Evolutionary conservation across 1,140 invertebrate species (phyloP), one percentile per base, ranked within the genome.

Genomic region (Drosophila truncata): DNA sequence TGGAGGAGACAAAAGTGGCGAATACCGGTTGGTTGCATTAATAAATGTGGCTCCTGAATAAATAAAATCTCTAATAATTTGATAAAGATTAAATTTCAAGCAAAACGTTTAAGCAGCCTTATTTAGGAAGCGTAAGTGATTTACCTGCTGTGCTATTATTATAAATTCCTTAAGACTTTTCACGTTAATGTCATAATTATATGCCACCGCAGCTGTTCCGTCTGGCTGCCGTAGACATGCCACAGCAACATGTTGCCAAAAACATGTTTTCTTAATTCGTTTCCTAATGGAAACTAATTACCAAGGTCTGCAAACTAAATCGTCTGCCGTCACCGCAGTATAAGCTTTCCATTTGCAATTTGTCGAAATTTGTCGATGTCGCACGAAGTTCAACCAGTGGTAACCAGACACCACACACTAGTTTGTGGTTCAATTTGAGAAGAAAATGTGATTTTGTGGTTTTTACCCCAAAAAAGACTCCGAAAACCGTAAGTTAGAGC

Each of bases 271-370:
- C 1, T 25, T 55, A 37, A 41, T 47, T 70, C 37, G 33, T 59
- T 58, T 49, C 33, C 14, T 41, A 59, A 72, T 72, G 29, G 29
- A 29, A 60, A 72, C 44, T 50, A 72, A 73, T 73, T 72, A 60
- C 29, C 35, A 7, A 35, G 44, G 37, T 35, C 42, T 39, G 31
- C 14, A 33, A 71, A 47, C 33, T 37, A 59, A 59, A 59, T 70
- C 35, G 33, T 10, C 42, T 49, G 70, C 33, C 42, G 9, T 49
- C 42, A 29, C 70, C 70, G 23, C 66, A 72, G 6, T 59, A 13
- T 20, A 49, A 49, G 33, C 23, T 41, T 25, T 42, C 14, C 35
- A 49, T 50, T 71, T 37, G 29, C 42, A 47, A 58, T 71, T 69
- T 49, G 66, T 54, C 49, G 47, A 27, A 29, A 66, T 63, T 63